phyloP scores from a whole-genome alignment of 2,113 vertebrate species.

The Rousettus leschenaultii region DNA sequence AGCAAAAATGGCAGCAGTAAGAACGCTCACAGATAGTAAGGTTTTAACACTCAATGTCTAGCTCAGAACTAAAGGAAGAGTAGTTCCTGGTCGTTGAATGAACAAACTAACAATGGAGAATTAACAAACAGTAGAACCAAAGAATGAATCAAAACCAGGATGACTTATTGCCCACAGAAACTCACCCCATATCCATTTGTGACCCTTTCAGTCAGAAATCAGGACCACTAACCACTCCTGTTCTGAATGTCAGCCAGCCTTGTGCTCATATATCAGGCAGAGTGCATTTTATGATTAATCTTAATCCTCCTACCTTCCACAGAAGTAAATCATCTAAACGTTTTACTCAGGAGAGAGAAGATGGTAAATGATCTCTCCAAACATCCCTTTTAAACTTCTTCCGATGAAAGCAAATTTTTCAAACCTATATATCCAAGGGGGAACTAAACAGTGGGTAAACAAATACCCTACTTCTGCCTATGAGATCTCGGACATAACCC shows the following conservation, averaged over 20 bases:
- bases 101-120: conserved; percentile 32
- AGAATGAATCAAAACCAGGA: neutral
- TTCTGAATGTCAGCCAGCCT: conserved; percentile 9
- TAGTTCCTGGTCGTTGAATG: neutral
- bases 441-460: neutral
- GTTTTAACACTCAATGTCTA: neutral
- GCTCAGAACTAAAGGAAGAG: neutral
- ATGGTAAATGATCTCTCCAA: conserved; percentile 35
- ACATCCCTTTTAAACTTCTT: neutral
- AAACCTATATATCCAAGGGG: neutral
- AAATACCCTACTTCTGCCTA: neutral
- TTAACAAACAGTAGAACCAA: neutral
- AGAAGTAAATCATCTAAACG: conserved; percentile 23
- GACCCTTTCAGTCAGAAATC: neutral
- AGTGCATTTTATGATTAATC: conserved; percentile 51
- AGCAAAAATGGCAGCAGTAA: neutral
- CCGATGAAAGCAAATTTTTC: conserved; percentile 9
- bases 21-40: neutral
- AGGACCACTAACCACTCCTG: neutral
- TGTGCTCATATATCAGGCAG: neutral
- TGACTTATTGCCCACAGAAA: neutral
- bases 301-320: neutral
- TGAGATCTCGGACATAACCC: neutral
- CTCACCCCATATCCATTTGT: neutral
- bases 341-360: neutral